Evolutionary conservation across 2,113 vertebrate genomes (phyloP), one percentile per base, ranked within the genome.

Genomic region (Cololabis saira): DNA sequence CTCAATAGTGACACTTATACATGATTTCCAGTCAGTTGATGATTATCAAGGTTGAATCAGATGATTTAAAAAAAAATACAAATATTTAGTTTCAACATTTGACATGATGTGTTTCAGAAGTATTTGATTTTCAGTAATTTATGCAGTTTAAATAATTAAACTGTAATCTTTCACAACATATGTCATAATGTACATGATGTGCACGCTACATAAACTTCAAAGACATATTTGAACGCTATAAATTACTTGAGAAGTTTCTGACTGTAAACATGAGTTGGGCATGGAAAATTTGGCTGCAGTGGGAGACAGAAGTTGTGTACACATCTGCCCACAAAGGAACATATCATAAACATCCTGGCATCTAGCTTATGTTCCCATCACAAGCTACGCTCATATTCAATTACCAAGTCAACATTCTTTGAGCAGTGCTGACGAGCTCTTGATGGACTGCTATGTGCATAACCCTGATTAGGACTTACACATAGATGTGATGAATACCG

Each of bases 311-410:
- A 57, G 68, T 82, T 91, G 88, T 89, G 90, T 88, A 87, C 81
- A 81, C 66, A 49, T 44, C n/a, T 77, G 77, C 86, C 85, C 81
- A 68, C 87, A 83, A 78, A 91, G 71, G 76, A 80, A 83, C 76
- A 82, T 5, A 55, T 65, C 52, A 86, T 91, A 89, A 91, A 91
- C 88, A 91, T 84, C 62, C 74, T 61, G 73, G 84, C 90, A 91
- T 91, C 84, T 86, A 76, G 86, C 82, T 87, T 71, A 74, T 76
- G 68, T 89, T 88, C 78, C 69, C 72, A 79, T 84, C 82, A 76
- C 77, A 82, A 83, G 77, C 65, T 71, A 71, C 58, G 63, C 69
- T 82, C 83, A 79, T 78, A 82, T 83, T 90, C 71, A 83, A 76
- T 85, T 81, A 83, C 71, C 61, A 61, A 79, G 73, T 86, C 66